phyloP scores from a whole-genome alignment of 2,888 invertebrate genomes.

The Ophonus ardosiacus region DNA sequence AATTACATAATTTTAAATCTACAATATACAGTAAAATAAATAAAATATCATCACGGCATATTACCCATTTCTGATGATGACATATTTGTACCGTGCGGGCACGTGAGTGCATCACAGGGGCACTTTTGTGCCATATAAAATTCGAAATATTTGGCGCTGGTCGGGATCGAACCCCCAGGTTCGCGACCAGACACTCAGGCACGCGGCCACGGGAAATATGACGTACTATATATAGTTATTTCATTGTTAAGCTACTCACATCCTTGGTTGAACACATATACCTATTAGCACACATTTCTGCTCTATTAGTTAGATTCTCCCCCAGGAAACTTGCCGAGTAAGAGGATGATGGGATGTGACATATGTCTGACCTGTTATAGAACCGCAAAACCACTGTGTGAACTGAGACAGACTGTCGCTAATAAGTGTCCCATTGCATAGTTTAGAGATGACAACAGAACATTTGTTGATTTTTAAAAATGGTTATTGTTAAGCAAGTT shows the following conservation, averaged over 20 bases:
- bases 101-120: too few relatives aligned
- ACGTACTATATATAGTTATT: background rate
- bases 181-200: too few relatives aligned
- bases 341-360: background rate
- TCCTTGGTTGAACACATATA: background rate
- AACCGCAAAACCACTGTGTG: background rate
- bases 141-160: too few relatives aligned
- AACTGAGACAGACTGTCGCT: background rate
- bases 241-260: background rate
- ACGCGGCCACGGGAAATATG: background rate
- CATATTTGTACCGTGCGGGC: too few relatives aligned
- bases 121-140: too few relatives aligned
- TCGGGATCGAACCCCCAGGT: too few relatives aligned
- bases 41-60: too few relatives aligned
- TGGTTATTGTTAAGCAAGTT: too few relatives aligned
- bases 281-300: background rate
- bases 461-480: background rate
- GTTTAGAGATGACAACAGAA: background rate
- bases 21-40: too few relatives aligned
- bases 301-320: background rate
- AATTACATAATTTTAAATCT: too few relatives aligned
- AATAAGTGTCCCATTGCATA: background rate
- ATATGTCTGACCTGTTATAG: background rate
- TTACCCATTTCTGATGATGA: too few relatives aligned
- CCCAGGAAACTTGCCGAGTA: background rate